phyloP scores from a whole-genome alignment of 1,140 invertebrate species.

The Helicoverpa armigera region DNA sequence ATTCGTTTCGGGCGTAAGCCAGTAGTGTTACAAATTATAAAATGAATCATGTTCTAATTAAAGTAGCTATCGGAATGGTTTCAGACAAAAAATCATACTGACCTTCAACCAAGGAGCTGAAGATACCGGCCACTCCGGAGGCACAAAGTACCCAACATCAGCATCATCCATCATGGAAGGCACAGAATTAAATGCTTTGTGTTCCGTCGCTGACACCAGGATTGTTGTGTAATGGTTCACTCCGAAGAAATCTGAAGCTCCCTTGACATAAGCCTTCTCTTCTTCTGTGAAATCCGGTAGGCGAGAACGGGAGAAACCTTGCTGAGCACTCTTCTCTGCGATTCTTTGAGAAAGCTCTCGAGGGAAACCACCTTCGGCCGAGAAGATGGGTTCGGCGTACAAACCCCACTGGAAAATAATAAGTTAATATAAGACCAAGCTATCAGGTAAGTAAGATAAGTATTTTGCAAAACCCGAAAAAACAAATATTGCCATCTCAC shows the following conservation, averaged over 20 bases:
- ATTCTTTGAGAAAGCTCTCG: slow-evolving; percentile 85
- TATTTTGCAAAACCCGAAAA: too few relatives aligned
- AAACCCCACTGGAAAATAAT: slow-evolving; percentile 85
- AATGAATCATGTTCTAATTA: background rate
- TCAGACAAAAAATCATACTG: background rate
- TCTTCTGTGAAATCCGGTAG: slow-evolving; percentile 85
- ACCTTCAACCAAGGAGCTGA: slow-evolving; percentile 61
- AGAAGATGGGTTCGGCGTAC: slow-evolving; percentile 88
- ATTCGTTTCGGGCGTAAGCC: too few relatives aligned
- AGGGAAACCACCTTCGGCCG: slow-evolving; percentile 88
- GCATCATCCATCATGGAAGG: slow-evolving; percentile 64
- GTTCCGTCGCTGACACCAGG: slow-evolving; percentile 57
- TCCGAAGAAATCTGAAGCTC: slow-evolving; percentile 89
- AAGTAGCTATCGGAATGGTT: background rate
- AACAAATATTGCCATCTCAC: slow-evolving; percentile 49
- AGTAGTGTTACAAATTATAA: too few relatives aligned
- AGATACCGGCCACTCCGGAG: slow-evolving; percentile 52
- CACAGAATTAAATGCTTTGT: slow-evolving; percentile 49
- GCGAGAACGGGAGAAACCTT: slow-evolving; percentile 82
- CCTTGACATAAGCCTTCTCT: slow-evolving; percentile 86
- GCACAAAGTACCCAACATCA: slow-evolving; percentile 29
- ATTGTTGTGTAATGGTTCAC: slow-evolving; percentile 88
- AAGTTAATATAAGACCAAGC: background rate
- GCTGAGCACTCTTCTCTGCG: slow-evolving; percentile 84
- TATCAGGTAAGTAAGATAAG: too few relatives aligned